Evolutionary conservation across 2,797 vertebrate genomes (phyloP).

Genomic region (Tokudaia muenninki): DNA sequence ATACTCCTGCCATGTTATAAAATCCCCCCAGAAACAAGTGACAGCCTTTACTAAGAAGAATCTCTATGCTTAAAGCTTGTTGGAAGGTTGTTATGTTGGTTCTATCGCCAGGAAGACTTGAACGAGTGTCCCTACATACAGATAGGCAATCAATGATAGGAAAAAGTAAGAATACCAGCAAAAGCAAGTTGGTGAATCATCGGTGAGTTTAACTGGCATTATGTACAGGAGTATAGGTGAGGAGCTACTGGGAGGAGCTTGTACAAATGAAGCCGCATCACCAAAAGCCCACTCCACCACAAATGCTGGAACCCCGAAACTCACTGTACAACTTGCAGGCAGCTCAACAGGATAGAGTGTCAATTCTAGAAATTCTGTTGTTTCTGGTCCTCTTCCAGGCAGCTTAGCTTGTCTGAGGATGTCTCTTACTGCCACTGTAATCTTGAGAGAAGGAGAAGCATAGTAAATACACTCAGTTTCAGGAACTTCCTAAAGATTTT

Average conservation of each 20-base stretch:
- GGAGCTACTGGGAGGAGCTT: not conserved
- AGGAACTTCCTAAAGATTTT: not conserved
- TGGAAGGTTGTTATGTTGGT: not conserved
- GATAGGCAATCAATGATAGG: not conserved
- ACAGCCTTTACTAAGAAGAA: slow-evolving; percentile 52
- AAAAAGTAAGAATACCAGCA: not conserved
- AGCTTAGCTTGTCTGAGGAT: not conserved
- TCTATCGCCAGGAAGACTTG: not conserved
- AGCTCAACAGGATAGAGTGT: not conserved
- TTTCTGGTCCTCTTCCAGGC: not conserved
- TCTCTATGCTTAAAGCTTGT: slow-evolving; percentile 7
- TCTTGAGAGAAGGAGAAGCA: not conserved
- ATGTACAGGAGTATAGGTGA: not conserved
- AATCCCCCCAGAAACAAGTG: slow-evolving; percentile 45
- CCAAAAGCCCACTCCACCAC: not conserved
- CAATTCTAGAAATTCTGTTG: not conserved
- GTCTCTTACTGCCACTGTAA: not conserved
- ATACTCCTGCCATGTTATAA: not conserved
- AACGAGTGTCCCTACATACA: too few species aligned
- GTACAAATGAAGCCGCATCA: not conserved
- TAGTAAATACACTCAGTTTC: not conserved
- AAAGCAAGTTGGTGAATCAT: not conserved
- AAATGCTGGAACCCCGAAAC: not conserved
- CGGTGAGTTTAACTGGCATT: not conserved
- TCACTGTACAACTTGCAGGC: not conserved